Conservation (phyloP, 2,888 invertebrate genomes). For the Caenorhabditis angaria region DNA sequence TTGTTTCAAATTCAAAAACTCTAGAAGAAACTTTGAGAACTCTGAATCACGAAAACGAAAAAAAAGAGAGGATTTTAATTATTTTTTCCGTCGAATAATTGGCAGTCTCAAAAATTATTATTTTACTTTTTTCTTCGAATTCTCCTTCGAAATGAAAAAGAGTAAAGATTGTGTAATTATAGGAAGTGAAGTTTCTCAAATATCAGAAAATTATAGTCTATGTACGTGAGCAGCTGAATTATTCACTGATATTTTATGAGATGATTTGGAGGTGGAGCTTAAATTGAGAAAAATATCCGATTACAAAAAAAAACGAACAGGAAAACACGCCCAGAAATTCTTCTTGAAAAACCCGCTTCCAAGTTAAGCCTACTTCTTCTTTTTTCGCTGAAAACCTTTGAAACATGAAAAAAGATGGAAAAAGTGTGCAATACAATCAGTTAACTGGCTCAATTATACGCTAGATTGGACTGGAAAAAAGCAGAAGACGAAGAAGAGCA, state of each 20-base stretch:
- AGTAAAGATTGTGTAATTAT: too few species aligned
- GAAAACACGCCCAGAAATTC: too few species aligned
- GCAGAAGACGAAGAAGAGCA: neutral
- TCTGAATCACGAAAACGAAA: neutral
- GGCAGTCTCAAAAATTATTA: neutral
- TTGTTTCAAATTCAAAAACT: neutral
- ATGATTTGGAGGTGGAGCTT: too few species aligned
- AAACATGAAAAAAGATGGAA: neutral
- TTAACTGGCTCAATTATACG: slow-evolving; percentile 1
- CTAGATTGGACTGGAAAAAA: neutral
- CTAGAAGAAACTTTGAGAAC: neutral
- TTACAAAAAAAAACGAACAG: too few species aligned
- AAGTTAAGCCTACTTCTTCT: too few species aligned
- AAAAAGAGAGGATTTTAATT: slow-evolving; percentile 1
- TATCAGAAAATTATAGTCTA: too few species aligned
- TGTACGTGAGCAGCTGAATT: too few species aligned
- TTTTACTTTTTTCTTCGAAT: neutral
- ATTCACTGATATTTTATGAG: too few species aligned
- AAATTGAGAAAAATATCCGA: too few species aligned
- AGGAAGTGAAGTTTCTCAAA: too few species aligned
- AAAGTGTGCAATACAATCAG: neutral
- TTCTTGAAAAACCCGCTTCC: too few species aligned
- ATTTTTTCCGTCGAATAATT: neutral
- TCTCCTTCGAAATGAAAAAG: too few species aligned
- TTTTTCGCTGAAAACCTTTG: neutral